A percentile compares a stretch with the other conserved stretches of the same genome.
phyloP scores from a whole-genome alignment of 2,888 invertebrate genomes.

The Torymus texanus region DNA sequence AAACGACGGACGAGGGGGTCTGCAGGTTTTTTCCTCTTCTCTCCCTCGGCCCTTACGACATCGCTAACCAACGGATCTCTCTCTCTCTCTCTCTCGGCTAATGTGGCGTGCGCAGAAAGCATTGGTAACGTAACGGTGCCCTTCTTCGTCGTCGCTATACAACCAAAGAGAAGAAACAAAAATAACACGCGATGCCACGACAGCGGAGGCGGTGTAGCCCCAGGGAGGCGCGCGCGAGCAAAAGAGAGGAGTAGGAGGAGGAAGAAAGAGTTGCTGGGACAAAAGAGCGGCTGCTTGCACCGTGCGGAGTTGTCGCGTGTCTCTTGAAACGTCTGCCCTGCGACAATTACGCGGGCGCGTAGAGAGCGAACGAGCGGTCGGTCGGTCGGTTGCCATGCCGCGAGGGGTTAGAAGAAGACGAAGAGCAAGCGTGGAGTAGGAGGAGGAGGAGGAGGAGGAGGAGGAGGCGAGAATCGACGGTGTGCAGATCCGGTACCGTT shows the following conservation, averaged over 20 bases:
- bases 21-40: too few relatives aligned
- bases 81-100: conserved; percentile 1
- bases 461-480: not conserved
- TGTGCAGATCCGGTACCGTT: conserved; percentile 20
- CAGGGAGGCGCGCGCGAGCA: too few relatives aligned
- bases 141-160: not conserved
- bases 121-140: conserved; percentile 13
- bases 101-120: conserved; percentile 1
- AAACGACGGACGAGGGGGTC: too few relatives aligned
- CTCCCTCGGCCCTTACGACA: too few relatives aligned
- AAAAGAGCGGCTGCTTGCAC: not conserved
- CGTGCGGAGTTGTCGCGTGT: not conserved
- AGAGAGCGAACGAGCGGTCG: not conserved
- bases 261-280: not conserved
- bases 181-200: too few relatives aligned
- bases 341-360: conserved; percentile 15
- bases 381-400: not conserved
- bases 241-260: not conserved
- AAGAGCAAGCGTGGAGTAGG: not conserved
- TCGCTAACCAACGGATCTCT: not conserved
- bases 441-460: too few relatives aligned
- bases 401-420: conserved; percentile 9
- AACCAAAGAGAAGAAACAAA: too few relatives aligned
- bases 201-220: too few relatives aligned
- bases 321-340: conserved; percentile 6